phyloP scores from a whole-genome alignment of 2,113 vertebrate genomes.

The Barbus barbus region DNA sequence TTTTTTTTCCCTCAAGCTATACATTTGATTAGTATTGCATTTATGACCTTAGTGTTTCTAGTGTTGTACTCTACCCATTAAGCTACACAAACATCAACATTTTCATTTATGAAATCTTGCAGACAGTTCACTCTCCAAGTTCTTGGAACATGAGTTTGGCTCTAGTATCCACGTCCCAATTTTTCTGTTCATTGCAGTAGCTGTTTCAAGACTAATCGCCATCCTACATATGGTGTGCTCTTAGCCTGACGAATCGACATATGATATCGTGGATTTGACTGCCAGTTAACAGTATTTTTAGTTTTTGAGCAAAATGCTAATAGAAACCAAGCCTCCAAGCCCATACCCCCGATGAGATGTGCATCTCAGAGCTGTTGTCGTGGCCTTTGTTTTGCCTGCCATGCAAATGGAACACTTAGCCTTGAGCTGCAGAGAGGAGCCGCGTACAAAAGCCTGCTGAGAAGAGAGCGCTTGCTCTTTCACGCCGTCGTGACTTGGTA shows the following conservation, averaged over 20 bases:
- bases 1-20: too few relatives aligned
- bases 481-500: slow-evolving; percentile 27
- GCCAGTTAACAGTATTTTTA: background rate
- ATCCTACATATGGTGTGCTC: slow-evolving; percentile 2
- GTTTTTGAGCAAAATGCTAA: slow-evolving; percentile 14
- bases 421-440: slow-evolving; percentile 40
- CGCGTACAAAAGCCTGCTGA: slow-evolving; percentile 29
- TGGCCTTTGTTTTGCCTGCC: slow-evolving; percentile 35
- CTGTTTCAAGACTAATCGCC: slow-evolving; percentile 1
- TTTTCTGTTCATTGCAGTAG: slow-evolving; percentile 1
- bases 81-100: background rate
- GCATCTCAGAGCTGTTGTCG: slow-evolving; percentile 27
- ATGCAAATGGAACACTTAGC: slow-evolving; percentile 47
- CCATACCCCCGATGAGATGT: slow-evolving; percentile 30
- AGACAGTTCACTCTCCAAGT: background rate
- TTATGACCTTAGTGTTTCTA: too few relatives aligned
- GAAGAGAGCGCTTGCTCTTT: slow-evolving; percentile 29
- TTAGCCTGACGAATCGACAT: background rate
- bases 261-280: background rate
- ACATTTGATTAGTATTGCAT: too few relatives aligned
- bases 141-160: background rate
- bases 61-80: too few relatives aligned
- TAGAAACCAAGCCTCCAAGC: background rate
- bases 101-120: background rate
- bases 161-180: background rate